Conservation (phyloP, 2,113 vertebrate genomes). For the Gulo gulo region DNA sequence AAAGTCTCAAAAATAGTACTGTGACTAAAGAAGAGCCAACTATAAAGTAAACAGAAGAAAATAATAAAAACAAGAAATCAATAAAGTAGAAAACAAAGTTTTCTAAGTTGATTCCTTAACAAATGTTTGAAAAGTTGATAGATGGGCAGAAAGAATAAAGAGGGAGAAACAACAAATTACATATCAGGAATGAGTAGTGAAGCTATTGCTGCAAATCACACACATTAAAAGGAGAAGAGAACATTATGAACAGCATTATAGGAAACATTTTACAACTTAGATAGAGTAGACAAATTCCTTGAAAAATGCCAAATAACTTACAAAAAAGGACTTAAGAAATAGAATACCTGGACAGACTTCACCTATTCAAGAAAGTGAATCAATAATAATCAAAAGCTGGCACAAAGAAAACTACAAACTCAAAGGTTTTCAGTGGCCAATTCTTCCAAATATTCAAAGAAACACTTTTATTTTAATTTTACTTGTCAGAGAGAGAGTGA, state of each 20-base stretch:
- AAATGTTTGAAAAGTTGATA: not conserved
- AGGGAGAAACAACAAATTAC: not conserved
- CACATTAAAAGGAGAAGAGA: not conserved
- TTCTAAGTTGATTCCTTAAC: not conserved
- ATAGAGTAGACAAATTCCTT: not conserved
- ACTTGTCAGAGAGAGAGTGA: too few relatives aligned
- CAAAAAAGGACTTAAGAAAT: not conserved
- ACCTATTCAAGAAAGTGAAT: not conserved
- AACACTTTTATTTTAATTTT: too few relatives aligned
- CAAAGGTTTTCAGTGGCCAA: too few relatives aligned
- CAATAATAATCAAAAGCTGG: too few relatives aligned
- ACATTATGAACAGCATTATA: not conserved
- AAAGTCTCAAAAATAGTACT: not conserved
- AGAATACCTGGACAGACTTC: not conserved
- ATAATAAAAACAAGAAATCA: not conserved
- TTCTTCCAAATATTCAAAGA: too few relatives aligned
- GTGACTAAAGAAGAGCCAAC: not conserved
- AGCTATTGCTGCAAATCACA: not conserved
- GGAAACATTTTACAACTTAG: not conserved
- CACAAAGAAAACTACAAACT: too few relatives aligned
- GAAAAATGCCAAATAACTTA: not conserved
- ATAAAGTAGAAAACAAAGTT: not conserved
- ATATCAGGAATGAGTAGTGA: not conserved
- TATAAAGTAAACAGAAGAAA: not conserved
- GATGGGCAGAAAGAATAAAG: not conserved